Percentiles rank a stretch among this genome's conserved stretches.
phyloP scores from a whole-genome alignment of 2,888 invertebrate species.

The Papilio protenor region DNA sequence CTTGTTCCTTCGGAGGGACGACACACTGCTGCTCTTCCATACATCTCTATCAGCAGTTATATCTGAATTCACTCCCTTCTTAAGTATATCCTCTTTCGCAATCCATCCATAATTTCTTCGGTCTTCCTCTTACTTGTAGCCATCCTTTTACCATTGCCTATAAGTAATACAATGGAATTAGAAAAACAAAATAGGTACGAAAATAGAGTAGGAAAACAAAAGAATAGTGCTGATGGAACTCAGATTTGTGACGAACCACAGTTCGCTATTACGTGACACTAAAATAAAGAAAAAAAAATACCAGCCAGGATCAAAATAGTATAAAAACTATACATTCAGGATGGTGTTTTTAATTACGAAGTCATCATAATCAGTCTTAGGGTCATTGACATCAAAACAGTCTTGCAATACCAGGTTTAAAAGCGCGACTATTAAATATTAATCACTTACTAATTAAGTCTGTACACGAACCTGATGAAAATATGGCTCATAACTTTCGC shows the following conservation, averaged over 20 bases:
- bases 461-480: slow-evolving; percentile 6
- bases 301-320: too few species aligned
- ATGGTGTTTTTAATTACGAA: not conserved
- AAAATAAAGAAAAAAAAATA: too few species aligned
- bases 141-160: too few species aligned
- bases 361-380: not conserved
- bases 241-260: not conserved
- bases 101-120: too few species aligned
- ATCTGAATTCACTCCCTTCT: too few species aligned
- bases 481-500: slow-evolving; percentile 32
- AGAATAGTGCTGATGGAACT: not conserved
- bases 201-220: not conserved
- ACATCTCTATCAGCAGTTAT: too few species aligned
- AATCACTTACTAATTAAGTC: slow-evolving; percentile 11
- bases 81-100: too few species aligned
- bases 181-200: not conserved
- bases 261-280: too few species aligned
- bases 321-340: too few species aligned
- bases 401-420: not conserved
- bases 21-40: too few species aligned
- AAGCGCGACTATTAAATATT: slow-evolving; percentile 26
- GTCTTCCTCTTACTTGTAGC: too few species aligned
- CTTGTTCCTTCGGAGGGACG: too few species aligned
- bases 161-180: not conserved
- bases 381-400: not conserved